Evolutionary conservation across 2,113 vertebrate species (phyloP).

Genomic region (Cochlearius cochlearius): DNA sequence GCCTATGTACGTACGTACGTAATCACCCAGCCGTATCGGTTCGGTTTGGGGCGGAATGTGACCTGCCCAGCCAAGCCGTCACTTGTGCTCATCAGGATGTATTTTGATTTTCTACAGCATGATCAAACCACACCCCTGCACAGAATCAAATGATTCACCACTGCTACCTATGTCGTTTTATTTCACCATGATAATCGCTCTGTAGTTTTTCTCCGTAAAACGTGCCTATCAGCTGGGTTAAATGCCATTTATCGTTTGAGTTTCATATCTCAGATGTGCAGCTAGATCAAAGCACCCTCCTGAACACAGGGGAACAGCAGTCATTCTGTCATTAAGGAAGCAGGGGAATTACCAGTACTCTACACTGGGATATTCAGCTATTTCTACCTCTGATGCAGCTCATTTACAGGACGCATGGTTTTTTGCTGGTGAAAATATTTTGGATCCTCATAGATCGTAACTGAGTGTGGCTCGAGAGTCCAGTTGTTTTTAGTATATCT

Average conservation of each 20-base stretch:
- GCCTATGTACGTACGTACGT: rapidly evolving
- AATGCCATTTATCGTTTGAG: neutral
- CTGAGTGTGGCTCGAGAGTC: neutral
- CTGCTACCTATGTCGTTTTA: neutral
- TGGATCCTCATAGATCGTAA: neutral
- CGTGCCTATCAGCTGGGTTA: neutral
- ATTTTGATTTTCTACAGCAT: neutral
- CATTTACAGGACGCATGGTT: neutral
- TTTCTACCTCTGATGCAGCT: neutral
- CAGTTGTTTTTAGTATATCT: neutral
- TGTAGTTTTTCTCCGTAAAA: neutral
- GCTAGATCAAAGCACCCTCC: constrained; percentile 7
- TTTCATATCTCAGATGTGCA: neutral
- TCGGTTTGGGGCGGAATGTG: neutral
- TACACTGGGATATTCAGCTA: neutral
- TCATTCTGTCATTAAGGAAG: constrained; percentile 8
- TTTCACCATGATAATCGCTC: neutral
- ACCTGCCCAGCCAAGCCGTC: neutral
- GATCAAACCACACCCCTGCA: neutral
- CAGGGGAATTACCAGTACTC: neutral
- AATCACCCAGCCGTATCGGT: rapidly evolving
- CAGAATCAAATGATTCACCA: neutral
- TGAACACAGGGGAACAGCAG: neutral
- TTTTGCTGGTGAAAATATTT: neutral
- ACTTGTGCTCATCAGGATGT: neutral